These are phyloP conservation scores for Nycticryphes semicollaris DNA, from an alignment of 2,113 vertebrate species.

Conservation along the genomic window DNA sequence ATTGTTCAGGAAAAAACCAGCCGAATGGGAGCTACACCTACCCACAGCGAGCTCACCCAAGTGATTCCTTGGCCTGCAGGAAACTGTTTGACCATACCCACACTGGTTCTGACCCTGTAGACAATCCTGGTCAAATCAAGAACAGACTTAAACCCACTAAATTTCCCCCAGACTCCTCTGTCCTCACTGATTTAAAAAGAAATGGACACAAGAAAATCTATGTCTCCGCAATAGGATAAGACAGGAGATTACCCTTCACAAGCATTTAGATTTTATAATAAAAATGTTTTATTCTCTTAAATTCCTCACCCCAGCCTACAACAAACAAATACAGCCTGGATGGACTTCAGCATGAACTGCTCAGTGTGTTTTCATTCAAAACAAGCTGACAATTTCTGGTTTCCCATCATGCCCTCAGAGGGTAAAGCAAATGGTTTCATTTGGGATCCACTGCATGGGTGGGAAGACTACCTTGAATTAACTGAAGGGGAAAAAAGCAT, in stretches of 20 bases:
- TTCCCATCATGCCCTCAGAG: background rate
- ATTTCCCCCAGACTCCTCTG: background rate
- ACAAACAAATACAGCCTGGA: background rate
- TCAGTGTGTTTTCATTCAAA: background rate
- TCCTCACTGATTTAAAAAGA: background rate
- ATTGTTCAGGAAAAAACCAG: background rate
- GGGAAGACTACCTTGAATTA: background rate
- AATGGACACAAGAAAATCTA: background rate
- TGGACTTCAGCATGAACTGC: background rate
- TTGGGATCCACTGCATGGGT: background rate
- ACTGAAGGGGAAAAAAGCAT: background rate
- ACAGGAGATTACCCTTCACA: background rate
- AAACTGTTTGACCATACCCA: slow-evolving; percentile 52
- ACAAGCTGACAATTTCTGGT: background rate
- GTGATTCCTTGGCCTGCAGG: slow-evolving; percentile 83
- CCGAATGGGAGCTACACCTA: background rate
- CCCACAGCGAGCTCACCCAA: slow-evolving; percentile 70
- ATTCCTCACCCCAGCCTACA: slow-evolving; percentile 81
- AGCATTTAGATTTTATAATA: background rate
- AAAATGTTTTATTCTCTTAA: slow-evolving; percentile 68
- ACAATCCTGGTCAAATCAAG: background rate
- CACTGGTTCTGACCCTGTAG: background rate
- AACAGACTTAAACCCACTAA: background rate
- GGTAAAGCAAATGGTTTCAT: background rate
- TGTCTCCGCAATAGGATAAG: background rate